Evolutionary conservation across 2,797 vertebrate species (phyloP).

Genomic region (Gastrophryne carolinensis): DNA sequence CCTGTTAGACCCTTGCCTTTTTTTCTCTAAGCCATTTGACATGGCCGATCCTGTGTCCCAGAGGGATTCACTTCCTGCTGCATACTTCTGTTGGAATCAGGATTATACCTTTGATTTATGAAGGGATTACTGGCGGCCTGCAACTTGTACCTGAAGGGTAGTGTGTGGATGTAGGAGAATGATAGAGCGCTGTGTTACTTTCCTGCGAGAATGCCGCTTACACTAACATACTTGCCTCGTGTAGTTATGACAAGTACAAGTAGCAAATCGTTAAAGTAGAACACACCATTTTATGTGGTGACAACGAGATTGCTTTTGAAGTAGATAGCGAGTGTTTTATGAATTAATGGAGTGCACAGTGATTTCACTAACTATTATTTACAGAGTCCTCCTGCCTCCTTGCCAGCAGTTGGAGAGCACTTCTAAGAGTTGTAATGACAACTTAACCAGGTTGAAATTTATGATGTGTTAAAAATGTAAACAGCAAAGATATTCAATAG

Average conservation of each 20-base stretch:
- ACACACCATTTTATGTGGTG: constrained; percentile 60
- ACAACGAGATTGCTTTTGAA: constrained; percentile 66
- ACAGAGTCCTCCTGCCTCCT: constrained; percentile 62
- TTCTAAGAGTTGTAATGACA: constrained; percentile 65
- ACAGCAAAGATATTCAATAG: constrained; percentile 61
- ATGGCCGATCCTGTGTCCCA: neutral
- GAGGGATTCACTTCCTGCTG: constrained; percentile 28
- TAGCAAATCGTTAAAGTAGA: constrained; percentile 70
- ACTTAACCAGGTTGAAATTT: constrained; percentile 65
- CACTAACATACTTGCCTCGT: constrained; percentile 57
- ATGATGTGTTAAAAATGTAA: constrained; percentile 68
- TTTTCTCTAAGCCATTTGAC: constrained; percentile 23
- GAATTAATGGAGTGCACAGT: constrained; percentile 72
- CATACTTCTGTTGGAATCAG: constrained; percentile 28
- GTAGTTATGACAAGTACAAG: constrained; percentile 74
- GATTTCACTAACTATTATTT: constrained; percentile 73
- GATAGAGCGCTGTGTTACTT: neutral
- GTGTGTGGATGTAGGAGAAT: constrained; percentile 35
- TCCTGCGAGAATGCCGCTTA: neutral
- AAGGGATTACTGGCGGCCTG: constrained; percentile 42
- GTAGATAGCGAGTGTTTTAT: constrained; percentile 66
- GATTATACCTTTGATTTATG: constrained; percentile 49
- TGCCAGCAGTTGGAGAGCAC: constrained; percentile 64
- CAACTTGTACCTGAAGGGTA: constrained; percentile 39
- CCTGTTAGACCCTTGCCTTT: constrained; percentile 17